Evolutionary conservation across 2,888 invertebrate genomes (phyloP), one percentile per base, ranked within the genome.

Genomic region (Plebejus melissa): DNA sequence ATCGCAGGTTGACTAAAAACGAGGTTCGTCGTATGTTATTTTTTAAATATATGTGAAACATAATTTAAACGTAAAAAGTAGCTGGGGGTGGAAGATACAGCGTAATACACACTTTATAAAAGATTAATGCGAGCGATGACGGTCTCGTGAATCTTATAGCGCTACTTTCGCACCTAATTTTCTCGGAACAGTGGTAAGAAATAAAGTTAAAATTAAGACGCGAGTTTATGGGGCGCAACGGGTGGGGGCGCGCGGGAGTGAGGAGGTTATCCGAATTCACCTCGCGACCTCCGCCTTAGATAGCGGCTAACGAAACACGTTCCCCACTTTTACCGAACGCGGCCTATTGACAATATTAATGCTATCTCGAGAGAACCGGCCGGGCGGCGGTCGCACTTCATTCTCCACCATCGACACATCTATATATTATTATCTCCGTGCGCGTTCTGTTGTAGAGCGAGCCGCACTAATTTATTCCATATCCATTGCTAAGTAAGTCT

Each of bases 321-420:
- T 91, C 92, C 90, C 90, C 90, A 91, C 91, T 93, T 92, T 92
- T 89, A 92, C 91, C 91, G 54, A 93, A 93, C 92, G 92, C 91
- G 90, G 91, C 93, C 93, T 93, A 93, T 93, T 93, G 93, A 93
- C 93, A 93, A 92, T 92, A 93, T 92, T 92, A 92, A 93, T 92
- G 92, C 91, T 92, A 91, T 91, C 90, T 92, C 91, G 92, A 88
- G 88, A 90, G 87, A 87, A 87, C 22, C 22, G 32, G 32, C 32
- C 32, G 28, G 9, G 22, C 60, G 60, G 28, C 60, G 57, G 58
- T n/a, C 58, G 60, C 22, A 9, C 60, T 60, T 4, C 9, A 60
- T 60, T 60, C 60, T 60, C 28, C 80, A 16, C 84, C 85, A 78
- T 90, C 89, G 90, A 91, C 86, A 85, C 80, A 3, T 71, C 41